Evolutionary conservation across 2,888 invertebrate genomes (phyloP).

Genomic region (Drosophila maculinotata): DNA sequence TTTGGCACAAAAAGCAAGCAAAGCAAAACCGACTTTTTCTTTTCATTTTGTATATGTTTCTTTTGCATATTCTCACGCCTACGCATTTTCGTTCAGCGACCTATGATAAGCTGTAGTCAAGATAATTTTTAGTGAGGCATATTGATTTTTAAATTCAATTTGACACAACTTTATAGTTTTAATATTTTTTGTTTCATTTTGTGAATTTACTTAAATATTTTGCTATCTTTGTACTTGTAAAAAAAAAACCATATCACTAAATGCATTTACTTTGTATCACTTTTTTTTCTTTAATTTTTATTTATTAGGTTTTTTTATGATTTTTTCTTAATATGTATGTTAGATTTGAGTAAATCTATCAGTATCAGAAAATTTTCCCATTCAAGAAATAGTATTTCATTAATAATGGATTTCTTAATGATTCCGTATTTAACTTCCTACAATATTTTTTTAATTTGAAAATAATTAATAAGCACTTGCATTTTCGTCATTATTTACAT

Average conservation of each 20-base stretch:
- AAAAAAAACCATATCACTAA: no score
- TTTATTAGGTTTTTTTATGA: background rate
- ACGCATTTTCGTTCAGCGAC: slow-evolving; percentile 3
- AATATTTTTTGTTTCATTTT: background rate
- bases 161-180: background rate
- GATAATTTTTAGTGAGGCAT: slow-evolving; percentile 4
- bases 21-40: slow-evolving; percentile 20
- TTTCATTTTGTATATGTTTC: slow-evolving; percentile 6
- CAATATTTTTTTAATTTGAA: background rate
- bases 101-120: slow-evolving; percentile 4
- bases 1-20: slow-evolving; percentile 38
- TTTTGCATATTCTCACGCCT: slow-evolving; percentile 37
- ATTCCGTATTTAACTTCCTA: no score
- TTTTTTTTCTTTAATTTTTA: no score
- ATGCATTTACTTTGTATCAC: no score
- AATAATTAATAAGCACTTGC: background rate
- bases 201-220: background rate
- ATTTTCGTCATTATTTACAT: background rate
- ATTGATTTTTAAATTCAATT: slow-evolving; percentile 3
- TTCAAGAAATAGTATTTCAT: no score
- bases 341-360: no score
- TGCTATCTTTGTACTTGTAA: no score
- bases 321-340: background rate
- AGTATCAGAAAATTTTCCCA: no score
- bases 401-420: no score